These are phyloP conservation scores for Choloepus didactylus DNA, from an alignment of 2,797 vertebrate species.

Conservation along the genomic window DNA sequence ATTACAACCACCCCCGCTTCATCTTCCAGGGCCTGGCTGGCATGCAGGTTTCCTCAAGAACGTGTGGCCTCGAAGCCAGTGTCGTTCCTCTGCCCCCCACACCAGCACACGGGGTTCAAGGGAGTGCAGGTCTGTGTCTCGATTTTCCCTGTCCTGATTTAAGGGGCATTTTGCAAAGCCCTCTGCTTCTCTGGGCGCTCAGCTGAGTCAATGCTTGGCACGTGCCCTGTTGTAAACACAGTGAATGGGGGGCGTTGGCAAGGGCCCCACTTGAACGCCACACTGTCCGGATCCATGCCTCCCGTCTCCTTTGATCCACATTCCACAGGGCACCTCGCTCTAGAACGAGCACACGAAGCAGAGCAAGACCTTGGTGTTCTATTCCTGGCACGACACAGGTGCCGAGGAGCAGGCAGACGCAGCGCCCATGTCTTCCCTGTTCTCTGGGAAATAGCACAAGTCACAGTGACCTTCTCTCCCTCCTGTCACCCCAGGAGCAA, in stretches of 20 bases:
- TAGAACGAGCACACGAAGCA: conserved; percentile 77
- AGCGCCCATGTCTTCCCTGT: conserved; percentile 60
- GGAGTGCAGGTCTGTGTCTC: not conserved
- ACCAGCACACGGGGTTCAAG: accelerated
- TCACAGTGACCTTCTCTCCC: conserved; percentile 41
- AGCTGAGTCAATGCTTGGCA: not conserved
- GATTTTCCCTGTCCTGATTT: not conserved
- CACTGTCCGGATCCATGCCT: accelerated
- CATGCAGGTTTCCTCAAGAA: accelerated
- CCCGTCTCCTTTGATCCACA: conserved; percentile 4
- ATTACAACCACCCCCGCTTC: accelerated
- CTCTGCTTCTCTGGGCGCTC: not conserved
- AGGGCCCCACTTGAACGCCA: not conserved
- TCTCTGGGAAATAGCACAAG: conserved; percentile 47
- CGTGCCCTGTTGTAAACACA: not conserved
- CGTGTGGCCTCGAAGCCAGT: accelerated
- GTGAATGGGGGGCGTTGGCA: not conserved
- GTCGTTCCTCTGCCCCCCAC: not conserved
- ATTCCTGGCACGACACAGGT: conserved; percentile 79
- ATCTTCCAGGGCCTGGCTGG: accelerated
- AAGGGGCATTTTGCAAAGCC: not conserved
- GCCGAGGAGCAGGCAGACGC: conserved; percentile 29
- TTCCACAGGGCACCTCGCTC: conserved; percentile 78
- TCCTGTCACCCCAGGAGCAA: not conserved
- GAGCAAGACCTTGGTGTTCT: conserved; percentile 70